Percentiles rank a stretch among this genome's conserved stretches.
Conservation (phyloP, 2,113 vertebrate species). For the Xiphophorus maculatus region DNA sequence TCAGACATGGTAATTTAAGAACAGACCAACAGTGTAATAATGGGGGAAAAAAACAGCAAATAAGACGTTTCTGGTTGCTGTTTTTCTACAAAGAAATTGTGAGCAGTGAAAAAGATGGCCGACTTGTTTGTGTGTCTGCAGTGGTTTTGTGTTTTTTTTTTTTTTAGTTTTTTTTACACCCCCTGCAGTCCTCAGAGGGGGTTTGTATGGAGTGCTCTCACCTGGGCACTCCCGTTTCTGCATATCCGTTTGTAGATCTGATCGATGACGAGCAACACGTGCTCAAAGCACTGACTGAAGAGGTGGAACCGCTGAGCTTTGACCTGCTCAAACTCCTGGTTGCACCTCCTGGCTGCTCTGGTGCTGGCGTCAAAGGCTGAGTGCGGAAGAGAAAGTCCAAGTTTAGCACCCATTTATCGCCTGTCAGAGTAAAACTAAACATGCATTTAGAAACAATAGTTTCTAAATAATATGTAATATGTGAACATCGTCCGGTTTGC, state of each 20-base stretch:
- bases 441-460: too few species aligned
- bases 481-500: too few species aligned
- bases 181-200: not conserved
- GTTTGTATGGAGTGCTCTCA: slow-evolving; percentile 43
- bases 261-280: slow-evolving; percentile 86
- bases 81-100: too few species aligned
- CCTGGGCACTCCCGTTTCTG: slow-evolving; percentile 92
- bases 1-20: too few species aligned
- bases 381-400: not conserved
- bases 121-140: too few species aligned
- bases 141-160: too few species aligned
- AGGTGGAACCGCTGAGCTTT: slow-evolving; percentile 84
- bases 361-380: slow-evolving; percentile 90
- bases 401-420: not conserved
- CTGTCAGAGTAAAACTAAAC: not conserved
- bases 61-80: too few species aligned
- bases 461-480: too few species aligned
- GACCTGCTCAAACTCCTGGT: slow-evolving; percentile 88
- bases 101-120: too few species aligned
- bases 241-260: slow-evolving; percentile 94
- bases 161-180: too few species aligned
- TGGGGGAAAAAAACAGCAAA: too few species aligned
- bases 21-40: too few species aligned
- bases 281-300: slow-evolving; percentile 91
- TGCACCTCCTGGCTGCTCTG: slow-evolving; percentile 79